Percentiles rank a stretch among this genome's conserved stretches.
Evolutionary conservation across 2,113 vertebrate species (phyloP).

Genomic region (Sorex fumeus): DNA sequence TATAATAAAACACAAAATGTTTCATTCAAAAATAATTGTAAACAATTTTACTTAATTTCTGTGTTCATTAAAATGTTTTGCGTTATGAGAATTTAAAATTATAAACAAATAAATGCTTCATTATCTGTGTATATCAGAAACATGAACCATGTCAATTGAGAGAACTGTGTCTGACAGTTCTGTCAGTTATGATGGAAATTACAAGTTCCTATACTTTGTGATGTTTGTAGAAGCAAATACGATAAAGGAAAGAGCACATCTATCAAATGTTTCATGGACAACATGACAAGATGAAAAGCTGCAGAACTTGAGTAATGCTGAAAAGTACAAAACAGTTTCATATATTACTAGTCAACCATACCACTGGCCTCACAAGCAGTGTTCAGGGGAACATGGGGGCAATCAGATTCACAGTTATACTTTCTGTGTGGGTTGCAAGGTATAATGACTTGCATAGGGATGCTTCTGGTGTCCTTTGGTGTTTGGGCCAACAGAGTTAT

Average conservation of each 20-base stretch:
- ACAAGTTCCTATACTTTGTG: constrained; percentile 32
- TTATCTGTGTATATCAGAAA: constrained; percentile 66
- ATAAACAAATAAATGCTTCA: constrained; percentile 61
- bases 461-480: no score
- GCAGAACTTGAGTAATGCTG: constrained; percentile 28
- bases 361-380: no score
- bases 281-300: constrained; percentile 60
- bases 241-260: constrained; percentile 58
- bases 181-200: constrained; percentile 66
- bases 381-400: no score
- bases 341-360: no score
- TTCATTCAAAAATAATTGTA: constrained; percentile 32
- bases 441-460: no score
- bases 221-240: constrained; percentile 65
- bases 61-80: constrained; percentile 35
- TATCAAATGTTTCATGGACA: constrained; percentile 59
- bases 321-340: background rate
- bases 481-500: no score
- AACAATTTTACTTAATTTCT: constrained; percentile 64
- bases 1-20: constrained; percentile 31
- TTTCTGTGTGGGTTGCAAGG: no score
- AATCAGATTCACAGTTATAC: no score
- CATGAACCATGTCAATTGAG: constrained; percentile 29
- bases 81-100: constrained; percentile 35
- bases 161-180: constrained; percentile 8